A percentile compares a stretch with the other conserved stretches of the same genome.
These are phyloP conservation scores for Melieria crassipennis DNA, from an alignment of 2,888 invertebrate genomes.

Conservation along the genomic window DNA sequence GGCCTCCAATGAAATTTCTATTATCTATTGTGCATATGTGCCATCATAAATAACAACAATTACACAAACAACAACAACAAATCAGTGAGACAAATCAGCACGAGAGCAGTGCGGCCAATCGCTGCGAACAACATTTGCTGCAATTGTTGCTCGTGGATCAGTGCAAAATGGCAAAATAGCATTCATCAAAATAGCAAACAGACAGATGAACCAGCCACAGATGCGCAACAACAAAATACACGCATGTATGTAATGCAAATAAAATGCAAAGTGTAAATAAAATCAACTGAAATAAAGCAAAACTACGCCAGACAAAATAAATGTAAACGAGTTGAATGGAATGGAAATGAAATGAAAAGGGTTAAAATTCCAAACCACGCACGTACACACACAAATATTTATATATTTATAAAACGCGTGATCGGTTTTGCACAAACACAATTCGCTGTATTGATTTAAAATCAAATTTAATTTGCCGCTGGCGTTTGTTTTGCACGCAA, in stretches of 20 bases:
- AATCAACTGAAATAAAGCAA: too few species aligned
- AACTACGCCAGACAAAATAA: too few species aligned
- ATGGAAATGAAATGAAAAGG: too few species aligned
- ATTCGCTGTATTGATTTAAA: not conserved
- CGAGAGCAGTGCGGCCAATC: not conserved
- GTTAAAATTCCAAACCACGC: constrained; percentile 8
- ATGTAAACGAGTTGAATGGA: too few species aligned
- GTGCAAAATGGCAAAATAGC: not conserved
- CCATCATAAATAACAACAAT: not conserved
- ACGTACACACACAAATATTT: not conserved
- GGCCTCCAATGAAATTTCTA: too few species aligned
- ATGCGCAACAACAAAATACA: not conserved
- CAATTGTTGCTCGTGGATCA: too few species aligned
- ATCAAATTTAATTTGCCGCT: constrained; percentile 28
- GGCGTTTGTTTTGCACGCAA: not conserved
- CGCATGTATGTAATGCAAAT: constrained; percentile 11
- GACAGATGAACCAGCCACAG: not conserved
- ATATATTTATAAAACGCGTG: not conserved
- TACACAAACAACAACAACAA: not conserved
- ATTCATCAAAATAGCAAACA: not conserved
- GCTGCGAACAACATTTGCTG: not conserved
- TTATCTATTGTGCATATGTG: too few species aligned
- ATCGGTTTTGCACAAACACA: not conserved
- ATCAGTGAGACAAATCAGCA: not conserved
- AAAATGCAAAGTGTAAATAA: not conserved